Evolutionary conservation across 2,113 vertebrate genomes (phyloP).

Genomic region (Brienomyrus brachyistius): DNA sequence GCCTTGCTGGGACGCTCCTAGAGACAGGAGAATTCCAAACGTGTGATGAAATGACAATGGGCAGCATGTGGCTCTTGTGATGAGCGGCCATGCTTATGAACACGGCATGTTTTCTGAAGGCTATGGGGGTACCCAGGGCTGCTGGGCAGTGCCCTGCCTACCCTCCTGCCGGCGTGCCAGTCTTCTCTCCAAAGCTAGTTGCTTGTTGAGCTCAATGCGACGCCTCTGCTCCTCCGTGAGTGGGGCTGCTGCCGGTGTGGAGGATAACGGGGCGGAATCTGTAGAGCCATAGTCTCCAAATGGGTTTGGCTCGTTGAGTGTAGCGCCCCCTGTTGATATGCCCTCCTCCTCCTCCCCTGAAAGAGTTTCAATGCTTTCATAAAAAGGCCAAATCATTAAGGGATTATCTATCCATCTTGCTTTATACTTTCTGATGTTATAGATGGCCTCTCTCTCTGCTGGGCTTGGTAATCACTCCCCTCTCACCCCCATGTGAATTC

Average conservation of each 20-base stretch:
- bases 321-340: not conserved
- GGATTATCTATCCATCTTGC: not conserved
- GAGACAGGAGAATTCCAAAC: not conserved
- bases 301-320: slow-evolving; percentile 36
- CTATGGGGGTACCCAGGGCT: not conserved
- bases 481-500: not conserved
- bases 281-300: slow-evolving; percentile 24
- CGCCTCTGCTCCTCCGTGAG: slow-evolving; percentile 75
- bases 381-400: not conserved
- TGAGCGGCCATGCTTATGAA: not conserved
- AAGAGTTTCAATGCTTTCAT: not conserved
- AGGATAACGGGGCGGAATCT: slow-evolving; percentile 31
- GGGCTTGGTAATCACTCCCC: not conserved
- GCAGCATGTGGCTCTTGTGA: not conserved
- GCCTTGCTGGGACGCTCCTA: slow-evolving; percentile 27
- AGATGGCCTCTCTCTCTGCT: not conserved
- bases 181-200: slow-evolving; percentile 73
- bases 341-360: slow-evolving; percentile 37
- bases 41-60: not conserved
- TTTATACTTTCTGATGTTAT: not conserved
- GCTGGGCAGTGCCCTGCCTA: slow-evolving; percentile 28
- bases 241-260: slow-evolving; percentile 35
- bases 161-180: slow-evolving; percentile 63
- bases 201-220: slow-evolving; percentile 76
- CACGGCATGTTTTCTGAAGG: not conserved